Conservation (phyloP, 2,888 invertebrate genomes). For the Athalia rosae region DNA sequence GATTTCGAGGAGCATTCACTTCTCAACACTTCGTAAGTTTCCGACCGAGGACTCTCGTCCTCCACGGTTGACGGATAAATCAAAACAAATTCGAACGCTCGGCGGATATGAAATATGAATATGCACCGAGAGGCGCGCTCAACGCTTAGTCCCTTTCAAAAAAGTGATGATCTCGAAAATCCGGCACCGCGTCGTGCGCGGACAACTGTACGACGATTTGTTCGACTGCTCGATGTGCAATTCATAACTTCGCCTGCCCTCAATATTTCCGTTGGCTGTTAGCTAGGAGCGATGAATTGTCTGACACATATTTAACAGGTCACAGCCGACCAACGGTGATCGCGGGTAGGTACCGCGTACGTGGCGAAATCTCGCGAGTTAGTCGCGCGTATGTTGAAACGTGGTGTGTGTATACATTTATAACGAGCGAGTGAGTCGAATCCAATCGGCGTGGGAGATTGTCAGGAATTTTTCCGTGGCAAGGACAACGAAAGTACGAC, state of each 20-base stretch:
- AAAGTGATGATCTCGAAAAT: no score
- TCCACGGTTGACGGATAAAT: no score
- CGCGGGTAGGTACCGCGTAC: neutral
- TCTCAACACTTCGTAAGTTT: no score
- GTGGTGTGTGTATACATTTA: neutral
- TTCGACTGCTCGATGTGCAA: neutral
- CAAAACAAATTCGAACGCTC: no score
- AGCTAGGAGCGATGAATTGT: constrained; percentile 35
- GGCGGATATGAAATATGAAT: no score
- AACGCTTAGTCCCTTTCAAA: no score
- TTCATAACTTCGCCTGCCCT: constrained; percentile 35
- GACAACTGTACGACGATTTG: no score
- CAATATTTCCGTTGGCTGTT: constrained; percentile 16
- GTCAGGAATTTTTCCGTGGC: constrained; percentile 22
- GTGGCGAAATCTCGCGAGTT: constrained; percentile 28
- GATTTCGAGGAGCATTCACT: no score
- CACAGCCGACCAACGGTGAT: constrained; percentile 33
- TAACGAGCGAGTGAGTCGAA: neutral
- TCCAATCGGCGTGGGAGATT: constrained; percentile 40
- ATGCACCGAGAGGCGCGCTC: no score
- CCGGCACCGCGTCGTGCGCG: no score
- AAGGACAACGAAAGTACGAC: constrained; percentile 39
- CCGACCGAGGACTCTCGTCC: no score
- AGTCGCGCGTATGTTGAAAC: constrained; percentile 28
- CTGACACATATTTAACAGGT: constrained; percentile 39